These are phyloP conservation scores for Aphrocallistes beatrix DNA, from an alignment of 37 sponge, comb jelly and placozoan genomes.

Conservation along the genomic window DNA sequence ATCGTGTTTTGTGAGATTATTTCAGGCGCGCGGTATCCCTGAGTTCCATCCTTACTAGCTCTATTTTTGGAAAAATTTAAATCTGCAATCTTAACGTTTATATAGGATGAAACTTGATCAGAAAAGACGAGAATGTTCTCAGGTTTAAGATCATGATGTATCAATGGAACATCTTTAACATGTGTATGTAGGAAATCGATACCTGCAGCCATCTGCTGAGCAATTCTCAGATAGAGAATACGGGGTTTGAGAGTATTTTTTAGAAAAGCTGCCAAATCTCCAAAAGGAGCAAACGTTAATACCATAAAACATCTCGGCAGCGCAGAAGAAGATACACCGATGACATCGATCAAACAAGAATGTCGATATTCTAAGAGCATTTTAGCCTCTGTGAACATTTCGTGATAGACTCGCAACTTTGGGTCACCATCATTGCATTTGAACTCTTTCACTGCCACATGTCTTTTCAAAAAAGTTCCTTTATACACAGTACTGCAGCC, in stretches of 20 bases:
- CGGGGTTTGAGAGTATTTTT: background rate
- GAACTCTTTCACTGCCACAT: background rate
- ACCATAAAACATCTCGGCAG: background rate
- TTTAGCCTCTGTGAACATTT: background rate
- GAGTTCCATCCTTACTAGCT: background rate
- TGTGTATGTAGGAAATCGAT: constrained; percentile 9
- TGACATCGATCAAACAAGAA: background rate
- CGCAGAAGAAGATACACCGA: background rate
- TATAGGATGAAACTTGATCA: background rate
- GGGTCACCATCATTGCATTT: background rate
- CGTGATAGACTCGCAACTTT: background rate
- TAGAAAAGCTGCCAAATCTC: background rate
- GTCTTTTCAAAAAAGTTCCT: background rate
- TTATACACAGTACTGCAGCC: background rate
- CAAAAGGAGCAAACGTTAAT: background rate
- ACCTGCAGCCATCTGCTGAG: background rate
- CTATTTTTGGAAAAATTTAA: background rate
- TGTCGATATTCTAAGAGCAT: background rate
- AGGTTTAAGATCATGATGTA: background rate
- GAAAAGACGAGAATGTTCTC: constrained; percentile 6
- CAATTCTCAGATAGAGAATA: background rate
- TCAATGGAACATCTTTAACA: background rate
- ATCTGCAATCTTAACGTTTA: constrained; percentile 10
- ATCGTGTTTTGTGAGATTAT: background rate
- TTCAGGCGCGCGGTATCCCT: background rate